Base-by-base conservation (phyloP, 2,888 invertebrate species). In the Leptinotarsa juncta region DNA sequence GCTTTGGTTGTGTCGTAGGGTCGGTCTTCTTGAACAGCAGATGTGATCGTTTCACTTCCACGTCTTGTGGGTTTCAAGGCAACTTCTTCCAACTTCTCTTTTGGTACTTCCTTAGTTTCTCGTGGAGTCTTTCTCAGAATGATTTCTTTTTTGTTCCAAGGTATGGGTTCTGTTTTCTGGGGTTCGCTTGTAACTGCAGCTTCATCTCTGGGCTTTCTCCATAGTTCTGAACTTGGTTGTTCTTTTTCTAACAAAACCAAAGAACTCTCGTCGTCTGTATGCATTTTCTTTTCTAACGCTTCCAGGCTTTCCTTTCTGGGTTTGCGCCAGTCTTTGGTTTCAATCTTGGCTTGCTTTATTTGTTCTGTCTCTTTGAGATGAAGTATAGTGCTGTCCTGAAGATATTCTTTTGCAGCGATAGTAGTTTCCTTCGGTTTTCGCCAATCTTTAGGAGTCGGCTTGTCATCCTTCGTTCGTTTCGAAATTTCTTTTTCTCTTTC, bases 111-210 rank as follows among this genome's bases (percentile, higher is more conserved):
- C 81, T 89, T 89, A 72, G 79, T 81, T 87, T 89, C 80, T 91
- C 92, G 26, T 15, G 77, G 73, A 18, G 76, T 72, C 68, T 85
- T 87, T 73, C 90, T 91, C 20, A 91, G 82, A 48, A 84, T 86
- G 16, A 91, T 88, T 79, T 90, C 89, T 86, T 94, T 92, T 83
- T 93, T 90, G 7, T 90, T 93, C 91, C 91, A 91, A 4, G 91
- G 90, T 77, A 83, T 70, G 51, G 79, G 67, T 74, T 83, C 81
- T 67, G 89, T 89, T 92, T 82, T 66, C 15, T 73, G 70, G 15
- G 57, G 14, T 7, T 55, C 55, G n/a, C 14, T 48, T 67, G 48
- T 49, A 57, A 42, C 10, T 23, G n/a, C 48, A 55, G 69, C 49
- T 48, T 71, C 67, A n/a, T 60, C 50, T 69, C 72, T 70, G 5